A percentile compares a stretch with the other conserved stretches of the same genome.
phyloP scores from a whole-genome alignment of 2,113 vertebrate genomes.

The Actenoides hombroni region DNA sequence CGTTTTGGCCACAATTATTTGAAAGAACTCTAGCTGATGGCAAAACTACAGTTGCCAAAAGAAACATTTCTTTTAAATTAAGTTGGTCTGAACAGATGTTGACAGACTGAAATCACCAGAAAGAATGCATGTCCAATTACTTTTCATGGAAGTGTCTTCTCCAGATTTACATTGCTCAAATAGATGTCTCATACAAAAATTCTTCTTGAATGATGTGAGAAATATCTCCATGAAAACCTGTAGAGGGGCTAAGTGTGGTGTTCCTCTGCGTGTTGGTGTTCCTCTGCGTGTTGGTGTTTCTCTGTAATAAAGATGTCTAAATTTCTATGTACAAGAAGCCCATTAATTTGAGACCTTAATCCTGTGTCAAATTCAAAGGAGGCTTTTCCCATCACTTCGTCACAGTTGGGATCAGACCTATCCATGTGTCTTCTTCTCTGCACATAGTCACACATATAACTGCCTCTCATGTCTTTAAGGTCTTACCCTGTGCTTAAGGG shows the following conservation, averaged over 20 bases:
- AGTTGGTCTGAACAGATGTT: slow-evolving; percentile 73
- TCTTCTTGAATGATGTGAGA: background rate
- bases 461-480: background rate
- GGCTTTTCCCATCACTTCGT: background rate
- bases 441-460: background rate
- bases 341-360: background rate
- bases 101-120: slow-evolving; percentile 72
- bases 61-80: slow-evolving; percentile 54
- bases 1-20: background rate
- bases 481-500: background rate
- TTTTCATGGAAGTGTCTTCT: background rate
- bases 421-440: background rate
- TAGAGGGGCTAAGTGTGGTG: background rate
- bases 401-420: background rate
- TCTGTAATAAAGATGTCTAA: background rate
- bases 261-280: background rate
- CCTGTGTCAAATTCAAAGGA: background rate
- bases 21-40: background rate
- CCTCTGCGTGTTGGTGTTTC: too few species aligned
- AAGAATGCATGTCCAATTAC: background rate
- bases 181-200: background rate
- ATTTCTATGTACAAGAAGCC: background rate
- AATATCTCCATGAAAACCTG: background rate
- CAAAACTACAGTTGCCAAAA: background rate
- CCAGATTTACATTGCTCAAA: too few species aligned